Evolutionary conservation across 2,797 vertebrate genomes (phyloP), one percentile per base, ranked within the genome.

Genomic region (Poecilia gillii): DNA sequence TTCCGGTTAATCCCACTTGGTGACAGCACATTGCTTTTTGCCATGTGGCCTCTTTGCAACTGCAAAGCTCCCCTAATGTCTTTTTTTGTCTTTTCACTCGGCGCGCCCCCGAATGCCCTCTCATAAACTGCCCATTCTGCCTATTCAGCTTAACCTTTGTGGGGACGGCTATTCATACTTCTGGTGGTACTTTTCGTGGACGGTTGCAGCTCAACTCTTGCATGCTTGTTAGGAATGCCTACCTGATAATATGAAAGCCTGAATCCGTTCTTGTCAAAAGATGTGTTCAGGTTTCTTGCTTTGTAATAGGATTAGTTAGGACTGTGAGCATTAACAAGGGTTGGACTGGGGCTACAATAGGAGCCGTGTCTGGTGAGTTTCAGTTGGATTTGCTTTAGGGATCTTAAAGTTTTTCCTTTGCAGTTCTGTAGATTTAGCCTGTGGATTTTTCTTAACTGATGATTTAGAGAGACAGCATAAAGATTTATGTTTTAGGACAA

Each of bases 61-160:
- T 74, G 84, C 83, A 86, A 86, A 89, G 78, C 83, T 85, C 70
- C 73, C 72, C 76, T 45, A 74, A 81, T 90, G 82, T 87, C 76
- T 89, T 68, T 80, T 83, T 78, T 89, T 83, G 57, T 88, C 79
- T 77, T 83, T 89, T 80, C 84, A 89, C 66, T 76, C 28, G 43
- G 79, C 92, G 88, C 81, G 87, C 82, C 89, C 68, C 85, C 80
- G 78, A 92, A 90, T 80, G 68, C 86, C 79, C 85, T 84, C 87
- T 81, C 81, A 49, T 84, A 90, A 89, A 89, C 91, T 81, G 81
- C 93, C 88, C 90, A 89, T 93, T 94, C 91, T 80, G 81, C 93
- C 88, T 90, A 89, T 93, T 94, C 90, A 92, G 85, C 93, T 84
- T 84, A 45, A 86, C 89, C 85, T 92, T 94, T 93, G 91, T 93